Percentiles rank a stretch among this genome's conserved stretches.
These are phyloP conservation scores for Stomorhina lunata DNA, from an alignment of 2,888 invertebrate genomes.

Conservation along the genomic window DNA sequence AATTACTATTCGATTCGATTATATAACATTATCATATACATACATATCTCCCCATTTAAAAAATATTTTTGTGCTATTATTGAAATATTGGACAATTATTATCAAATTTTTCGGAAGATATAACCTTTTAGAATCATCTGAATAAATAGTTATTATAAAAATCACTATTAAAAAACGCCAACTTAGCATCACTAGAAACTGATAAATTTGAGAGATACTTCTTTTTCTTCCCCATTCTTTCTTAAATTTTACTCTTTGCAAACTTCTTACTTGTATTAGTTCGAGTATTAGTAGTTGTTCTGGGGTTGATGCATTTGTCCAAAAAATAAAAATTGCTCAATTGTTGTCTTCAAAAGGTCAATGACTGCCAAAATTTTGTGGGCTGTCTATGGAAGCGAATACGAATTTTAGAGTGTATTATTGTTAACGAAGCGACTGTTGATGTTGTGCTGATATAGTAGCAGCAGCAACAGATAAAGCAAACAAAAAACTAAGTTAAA, in stretches of 20 bases:
- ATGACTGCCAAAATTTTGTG: conserved; percentile 60
- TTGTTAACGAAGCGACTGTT: conserved; percentile 9
- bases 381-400: conserved; percentile 25
- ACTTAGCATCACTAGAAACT: conserved; percentile 29
- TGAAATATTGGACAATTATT: too few relatives aligned
- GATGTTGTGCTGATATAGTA: neutral
- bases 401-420: neutral
- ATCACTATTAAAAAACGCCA: neutral
- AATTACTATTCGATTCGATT: too few relatives aligned
- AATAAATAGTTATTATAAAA: neutral
- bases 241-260: conserved; percentile 14
- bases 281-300: conserved; percentile 41
- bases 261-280: conserved; percentile 15
- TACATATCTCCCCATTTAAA: too few relatives aligned
- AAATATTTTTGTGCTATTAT: too few relatives aligned
- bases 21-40: too few relatives aligned
- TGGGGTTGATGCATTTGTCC: conserved; percentile 44
- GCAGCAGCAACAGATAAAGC: conserved; percentile 10
- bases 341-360: conserved; percentile 40
- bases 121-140: too few relatives aligned
- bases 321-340: conserved; percentile 47
- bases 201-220: conserved; percentile 24
- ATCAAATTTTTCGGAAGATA: too few relatives aligned
- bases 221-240: conserved; percentile 9
- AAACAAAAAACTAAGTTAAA: too few relatives aligned